A percentile compares a stretch with the other conserved stretches of the same genome.
phyloP scores from a whole-genome alignment of 2,113 vertebrate species.

The Galeopterus variegatus region DNA sequence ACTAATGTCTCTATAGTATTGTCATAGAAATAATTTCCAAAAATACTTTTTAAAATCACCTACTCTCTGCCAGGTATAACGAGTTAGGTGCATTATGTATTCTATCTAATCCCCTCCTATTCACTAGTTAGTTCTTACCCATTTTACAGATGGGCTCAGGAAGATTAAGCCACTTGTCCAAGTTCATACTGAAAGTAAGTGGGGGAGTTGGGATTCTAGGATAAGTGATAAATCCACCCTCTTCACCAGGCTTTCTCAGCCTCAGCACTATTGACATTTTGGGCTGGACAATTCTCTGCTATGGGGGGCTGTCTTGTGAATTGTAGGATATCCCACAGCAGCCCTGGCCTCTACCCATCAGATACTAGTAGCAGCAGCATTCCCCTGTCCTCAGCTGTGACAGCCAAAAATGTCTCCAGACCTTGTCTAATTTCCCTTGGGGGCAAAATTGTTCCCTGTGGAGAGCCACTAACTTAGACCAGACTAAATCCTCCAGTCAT shows the following conservation, averaged over 20 bases:
- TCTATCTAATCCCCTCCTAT: neutral
- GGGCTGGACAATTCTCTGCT: neutral
- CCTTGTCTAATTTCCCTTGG: rapidly evolving
- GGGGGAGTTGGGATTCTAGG: neutral
- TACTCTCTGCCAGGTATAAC: neutral
- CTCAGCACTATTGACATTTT: rapidly evolving
- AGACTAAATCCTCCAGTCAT: neutral
- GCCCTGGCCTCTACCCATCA: neutral
- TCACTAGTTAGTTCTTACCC: neutral
- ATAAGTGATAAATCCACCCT: neutral
- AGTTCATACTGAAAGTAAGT: neutral
- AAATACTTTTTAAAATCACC: neutral
- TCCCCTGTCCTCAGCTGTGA: neutral
- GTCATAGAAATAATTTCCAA: neutral
- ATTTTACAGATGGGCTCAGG: neutral
- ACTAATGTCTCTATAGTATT: no score
- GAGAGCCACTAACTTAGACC: neutral
- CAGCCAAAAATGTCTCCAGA: neutral
- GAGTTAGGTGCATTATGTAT: neutral
- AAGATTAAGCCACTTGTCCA: neutral
- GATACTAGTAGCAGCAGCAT: no score
- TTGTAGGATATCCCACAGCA: neutral
- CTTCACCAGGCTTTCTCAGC: neutral
- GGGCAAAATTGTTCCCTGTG: neutral
- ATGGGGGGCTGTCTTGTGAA: neutral